These are phyloP conservation scores for Catharus bicknelli DNA, from an alignment of 2,113 vertebrate genomes.

Conservation along the genomic window DNA sequence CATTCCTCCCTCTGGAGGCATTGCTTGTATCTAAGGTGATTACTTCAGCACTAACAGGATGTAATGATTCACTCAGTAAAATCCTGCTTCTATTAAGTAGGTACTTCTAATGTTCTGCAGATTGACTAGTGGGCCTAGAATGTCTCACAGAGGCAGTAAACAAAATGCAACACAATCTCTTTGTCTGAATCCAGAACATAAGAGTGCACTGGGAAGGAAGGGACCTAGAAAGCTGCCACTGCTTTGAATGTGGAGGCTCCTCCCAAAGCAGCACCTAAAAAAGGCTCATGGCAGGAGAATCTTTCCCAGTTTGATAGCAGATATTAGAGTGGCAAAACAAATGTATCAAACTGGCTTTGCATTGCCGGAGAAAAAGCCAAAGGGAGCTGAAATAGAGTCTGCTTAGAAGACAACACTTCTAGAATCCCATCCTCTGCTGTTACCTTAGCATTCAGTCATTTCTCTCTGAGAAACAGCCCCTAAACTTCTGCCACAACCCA, in stretches of 20 bases:
- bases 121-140: background rate
- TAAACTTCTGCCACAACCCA: background rate
- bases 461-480: background rate
- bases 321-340: background rate
- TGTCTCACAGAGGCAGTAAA: constrained; percentile 37
- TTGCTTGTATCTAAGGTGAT: background rate
- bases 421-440: background rate
- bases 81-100: constrained; percentile 16
- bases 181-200: background rate
- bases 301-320: accelerated
- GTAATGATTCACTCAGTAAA: constrained; percentile 57
- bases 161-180: constrained; percentile 10
- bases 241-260: background rate
- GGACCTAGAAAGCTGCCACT: background rate
- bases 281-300: background rate
- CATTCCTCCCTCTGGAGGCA: constrained; percentile 10
- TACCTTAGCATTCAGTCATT: background rate
- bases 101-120: constrained; percentile 19
- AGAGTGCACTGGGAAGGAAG: background rate
- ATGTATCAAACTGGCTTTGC: background rate
- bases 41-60: constrained; percentile 36
- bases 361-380: background rate
- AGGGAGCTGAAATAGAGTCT: background rate
- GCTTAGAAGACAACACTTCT: background rate
- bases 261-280: background rate